A percentile compares a stretch with the other conserved stretches of the same genome.
Conservation (phyloP, 2,797 vertebrate genomes). For the Poecilia picta region DNA sequence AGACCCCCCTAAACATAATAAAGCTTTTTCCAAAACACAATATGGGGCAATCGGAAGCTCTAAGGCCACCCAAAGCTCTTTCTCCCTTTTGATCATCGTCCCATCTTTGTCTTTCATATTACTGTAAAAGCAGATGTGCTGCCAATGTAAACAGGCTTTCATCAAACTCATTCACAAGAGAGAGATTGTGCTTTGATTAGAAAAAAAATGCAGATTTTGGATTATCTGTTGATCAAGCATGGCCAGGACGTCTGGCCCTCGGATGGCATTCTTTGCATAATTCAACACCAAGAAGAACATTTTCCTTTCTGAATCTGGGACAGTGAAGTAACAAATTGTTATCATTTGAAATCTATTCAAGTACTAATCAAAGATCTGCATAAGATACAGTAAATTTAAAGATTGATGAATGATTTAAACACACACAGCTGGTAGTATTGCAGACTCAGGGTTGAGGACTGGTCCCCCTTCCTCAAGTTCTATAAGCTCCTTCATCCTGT, state of each 20-base stretch:
- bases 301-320: background rate
- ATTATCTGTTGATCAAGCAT: background rate
- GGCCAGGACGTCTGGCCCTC: background rate
- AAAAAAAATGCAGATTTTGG: constrained; percentile 30
- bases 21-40: constrained; percentile 57
- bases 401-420: background rate
- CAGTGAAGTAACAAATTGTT: background rate
- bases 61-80: constrained; percentile 62
- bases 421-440: constrained; percentile 7
- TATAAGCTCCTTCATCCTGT: constrained; percentile 48
- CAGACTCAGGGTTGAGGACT: constrained; percentile 18
- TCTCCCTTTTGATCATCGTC: constrained; percentile 64
- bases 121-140: constrained; percentile 44
- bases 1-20: constrained; percentile 62
- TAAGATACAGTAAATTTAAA: background rate
- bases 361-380: background rate
- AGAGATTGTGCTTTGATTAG: constrained; percentile 34
- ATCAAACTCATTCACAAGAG: constrained; percentile 38
- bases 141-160: constrained; percentile 64
- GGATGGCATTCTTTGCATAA: background rate
- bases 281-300: background rate
- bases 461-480: constrained; percentile 52
- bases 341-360: background rate
- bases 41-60: constrained; percentile 62
- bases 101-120: constrained; percentile 35